Evolutionary conservation across 2,113 vertebrate genomes (phyloP).

Genomic region (Zosterops lateralis): DNA sequence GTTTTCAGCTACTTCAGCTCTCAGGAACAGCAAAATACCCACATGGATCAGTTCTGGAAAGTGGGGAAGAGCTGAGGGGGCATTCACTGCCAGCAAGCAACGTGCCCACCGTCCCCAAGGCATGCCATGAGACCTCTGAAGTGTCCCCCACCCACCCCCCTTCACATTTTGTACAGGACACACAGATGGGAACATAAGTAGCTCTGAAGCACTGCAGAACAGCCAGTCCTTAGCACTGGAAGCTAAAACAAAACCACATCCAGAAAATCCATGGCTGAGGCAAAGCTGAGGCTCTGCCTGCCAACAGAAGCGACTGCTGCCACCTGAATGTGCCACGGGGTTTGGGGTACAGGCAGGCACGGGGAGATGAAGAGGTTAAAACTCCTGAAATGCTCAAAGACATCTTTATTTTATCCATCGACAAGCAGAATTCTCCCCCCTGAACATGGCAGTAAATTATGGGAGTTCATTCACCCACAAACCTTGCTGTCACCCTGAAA

Average conservation of each 20-base stretch:
- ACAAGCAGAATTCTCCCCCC: not conserved
- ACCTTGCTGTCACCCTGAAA: not conserved
- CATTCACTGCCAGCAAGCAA: constrained; percentile 23
- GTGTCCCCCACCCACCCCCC: not conserved
- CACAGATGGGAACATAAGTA: not conserved
- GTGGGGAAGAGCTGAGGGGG: not conserved
- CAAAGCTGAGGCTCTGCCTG: not conserved
- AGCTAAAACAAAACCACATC: not conserved
- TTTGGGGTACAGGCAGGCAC: not conserved
- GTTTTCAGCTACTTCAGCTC: not conserved
- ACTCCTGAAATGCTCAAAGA: not conserved
- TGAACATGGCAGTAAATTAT: fast-evolving
- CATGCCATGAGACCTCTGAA: not conserved
- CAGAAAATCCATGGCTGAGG: not conserved
- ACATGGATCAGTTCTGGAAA: not conserved
- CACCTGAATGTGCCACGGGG: fast-evolving
- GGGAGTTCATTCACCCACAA: not conserved
- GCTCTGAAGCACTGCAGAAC: not conserved
- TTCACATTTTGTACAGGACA: not conserved
- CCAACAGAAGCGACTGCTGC: not conserved
- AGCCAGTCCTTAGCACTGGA: not conserved
- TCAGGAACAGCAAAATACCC: not conserved
- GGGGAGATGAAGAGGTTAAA: not conserved
- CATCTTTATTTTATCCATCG: not conserved
- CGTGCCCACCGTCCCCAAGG: not conserved